Base-by-base conservation (phyloP, 2,888 invertebrate genomes). In the Cylloceria caligata region DNA sequence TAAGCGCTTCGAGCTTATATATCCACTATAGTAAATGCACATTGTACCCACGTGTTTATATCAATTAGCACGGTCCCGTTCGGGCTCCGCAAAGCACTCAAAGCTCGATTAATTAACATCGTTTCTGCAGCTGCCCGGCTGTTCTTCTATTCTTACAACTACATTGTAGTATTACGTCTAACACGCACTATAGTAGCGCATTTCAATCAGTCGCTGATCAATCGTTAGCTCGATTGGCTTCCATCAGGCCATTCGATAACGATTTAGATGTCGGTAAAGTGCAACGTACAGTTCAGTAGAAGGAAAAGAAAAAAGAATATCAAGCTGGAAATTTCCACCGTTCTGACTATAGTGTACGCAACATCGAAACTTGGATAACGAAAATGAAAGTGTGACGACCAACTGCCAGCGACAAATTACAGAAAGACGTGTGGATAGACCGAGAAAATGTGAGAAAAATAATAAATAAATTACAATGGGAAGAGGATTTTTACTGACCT, bases 401-500 rank as follows among this genome's bases (percentile, higher is more conserved):
- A n/a, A n/a, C n/a, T n/a, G n/a, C n/a, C n/a, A n/a, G n/a, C n/a
- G n/a, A n/a, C n/a, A n/a, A n/a, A n/a, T 60, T 60, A 71, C 42
- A 60, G 52, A 30, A 30, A 30, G 39, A 34, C 34, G 42, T 52
- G 19, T 27, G 57, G 67, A 16, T 34, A 34, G 52, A 55, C 13
- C 30, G 42, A 68, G 39, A 47, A 57, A 34, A 62, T 42, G 13
- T 21, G 42, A 62, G 24, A 19, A 55, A 21, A 39, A 52, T 7
- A 19, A 19, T 7, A 45, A 52, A 47, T 57, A 16, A 74, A 60
- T 64, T 36, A 73, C 57, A 69, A 72, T 19, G 67, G 24, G 62
- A 77, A 73, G 52, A 77, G 49, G 60, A 76, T 81, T 72, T 62
- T 69, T 62, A 81, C 57, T 86, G 87, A 87, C 87, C 87, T 86